Conservation (phyloP, 1,140 invertebrate species). For the Cherax destructor region DNA sequence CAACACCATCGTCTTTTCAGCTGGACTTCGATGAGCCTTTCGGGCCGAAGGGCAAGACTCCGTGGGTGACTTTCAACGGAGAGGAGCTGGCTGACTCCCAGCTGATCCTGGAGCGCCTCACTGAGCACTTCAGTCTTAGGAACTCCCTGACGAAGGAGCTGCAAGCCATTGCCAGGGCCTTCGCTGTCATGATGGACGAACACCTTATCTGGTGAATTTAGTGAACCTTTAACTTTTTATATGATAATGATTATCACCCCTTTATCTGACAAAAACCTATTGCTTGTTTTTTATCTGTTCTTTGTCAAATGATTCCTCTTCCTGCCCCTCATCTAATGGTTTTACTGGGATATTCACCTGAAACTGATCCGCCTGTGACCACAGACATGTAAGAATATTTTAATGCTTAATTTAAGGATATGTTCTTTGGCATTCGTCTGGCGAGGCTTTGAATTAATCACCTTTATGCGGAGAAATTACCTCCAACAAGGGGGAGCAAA, state of each 20-base stretch:
- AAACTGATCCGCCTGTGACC: too few species aligned
- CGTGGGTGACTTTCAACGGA: slow-evolving; percentile 77
- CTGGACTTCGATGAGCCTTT: slow-evolving; percentile 64
- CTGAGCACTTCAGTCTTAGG: slow-evolving; percentile 20
- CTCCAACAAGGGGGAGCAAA: too few species aligned
- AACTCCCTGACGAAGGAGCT: slow-evolving; percentile 24
- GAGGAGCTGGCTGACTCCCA: slow-evolving; percentile 75
- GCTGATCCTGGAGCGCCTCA: slow-evolving; percentile 69
- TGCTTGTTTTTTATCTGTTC: background rate
- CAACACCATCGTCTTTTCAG: background rate
- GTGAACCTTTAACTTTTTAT: too few species aligned
- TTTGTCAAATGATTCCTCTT: background rate
- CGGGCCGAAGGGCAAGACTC: slow-evolving; percentile 73
- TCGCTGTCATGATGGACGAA: slow-evolving; percentile 72
- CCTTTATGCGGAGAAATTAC: too few species aligned
- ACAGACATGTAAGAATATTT: too few species aligned
- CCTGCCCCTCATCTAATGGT: too few species aligned
- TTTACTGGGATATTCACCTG: too few species aligned
- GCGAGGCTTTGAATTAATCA: too few species aligned
- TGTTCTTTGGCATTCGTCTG: too few species aligned
- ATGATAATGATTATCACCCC: too few species aligned
- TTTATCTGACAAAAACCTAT: too few species aligned
- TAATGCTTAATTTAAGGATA: too few species aligned
- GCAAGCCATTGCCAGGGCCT: slow-evolving; percentile 57
- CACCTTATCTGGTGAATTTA: slow-evolving; percentile 54